These are phyloP conservation scores for Athene noctua DNA, from an alignment of 2,113 vertebrate species.

Conservation along the genomic window DNA sequence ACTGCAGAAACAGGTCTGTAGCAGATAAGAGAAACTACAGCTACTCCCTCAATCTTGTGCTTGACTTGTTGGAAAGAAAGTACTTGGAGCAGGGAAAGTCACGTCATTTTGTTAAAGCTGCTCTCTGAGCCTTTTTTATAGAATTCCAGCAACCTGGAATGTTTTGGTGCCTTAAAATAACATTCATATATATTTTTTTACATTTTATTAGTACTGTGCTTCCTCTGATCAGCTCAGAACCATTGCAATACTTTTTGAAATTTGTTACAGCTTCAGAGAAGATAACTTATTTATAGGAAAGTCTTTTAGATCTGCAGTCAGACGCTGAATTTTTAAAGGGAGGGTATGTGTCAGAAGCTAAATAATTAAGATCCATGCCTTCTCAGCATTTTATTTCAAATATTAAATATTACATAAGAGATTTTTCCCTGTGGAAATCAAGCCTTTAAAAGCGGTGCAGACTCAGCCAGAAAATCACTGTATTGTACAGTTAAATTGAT, in stretches of 20 bases:
- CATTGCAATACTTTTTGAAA: constrained; percentile 13
- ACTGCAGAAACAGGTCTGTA: not conserved
- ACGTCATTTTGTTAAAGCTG: not conserved
- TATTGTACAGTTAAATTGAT: not conserved
- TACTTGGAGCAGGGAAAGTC: not conserved
- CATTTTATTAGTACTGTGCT: not conserved
- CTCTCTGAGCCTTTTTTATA: not conserved
- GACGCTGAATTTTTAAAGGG: constrained; percentile 69
- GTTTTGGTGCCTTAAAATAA: not conserved
- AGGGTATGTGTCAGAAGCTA: constrained; percentile 65
- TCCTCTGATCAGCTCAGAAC: constrained; percentile 15
- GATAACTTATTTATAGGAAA: constrained; percentile 68
- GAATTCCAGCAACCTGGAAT: not conserved
- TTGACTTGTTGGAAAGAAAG: not conserved
- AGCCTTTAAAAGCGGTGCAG: constrained; percentile 14
- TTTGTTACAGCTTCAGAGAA: constrained; percentile 52
- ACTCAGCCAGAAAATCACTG: constrained; percentile 2
- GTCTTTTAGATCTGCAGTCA: constrained; percentile 63
- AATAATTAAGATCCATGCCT: constrained; percentile 68
- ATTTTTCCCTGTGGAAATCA: constrained; percentile 28
- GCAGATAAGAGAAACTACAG: constrained; percentile 11
- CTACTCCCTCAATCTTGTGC: not conserved
- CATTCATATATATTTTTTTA: not conserved
- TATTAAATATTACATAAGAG: constrained; percentile 68
- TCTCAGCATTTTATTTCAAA: constrained; percentile 70